Conservation (phyloP, 1,140 invertebrate species). For the Agrypnia vestita region DNA sequence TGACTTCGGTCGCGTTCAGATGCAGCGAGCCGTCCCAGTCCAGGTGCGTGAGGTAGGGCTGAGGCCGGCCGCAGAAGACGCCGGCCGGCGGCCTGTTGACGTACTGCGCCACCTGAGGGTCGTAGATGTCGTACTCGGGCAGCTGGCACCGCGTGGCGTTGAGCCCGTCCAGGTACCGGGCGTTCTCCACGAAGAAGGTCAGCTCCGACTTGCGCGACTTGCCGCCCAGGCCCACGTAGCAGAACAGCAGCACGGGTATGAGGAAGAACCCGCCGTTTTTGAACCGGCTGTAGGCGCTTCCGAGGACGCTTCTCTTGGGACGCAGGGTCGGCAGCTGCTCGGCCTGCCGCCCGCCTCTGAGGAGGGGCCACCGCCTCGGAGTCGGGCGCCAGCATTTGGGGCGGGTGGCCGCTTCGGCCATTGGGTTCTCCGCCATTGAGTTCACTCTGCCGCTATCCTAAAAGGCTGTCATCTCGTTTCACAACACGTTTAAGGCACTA, state of each 20-base stretch:
- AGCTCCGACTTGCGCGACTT: slow-evolving; percentile 14
- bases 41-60: slow-evolving; percentile 58
- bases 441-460: too few relatives aligned
- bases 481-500: too few relatives aligned
- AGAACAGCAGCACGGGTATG: slow-evolving; percentile 8
- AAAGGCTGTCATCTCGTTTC: too few relatives aligned
- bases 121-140: slow-evolving; percentile 55
- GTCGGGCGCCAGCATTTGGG: too few relatives aligned
- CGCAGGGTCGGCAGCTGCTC: too few relatives aligned
- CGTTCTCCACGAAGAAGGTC: slow-evolving; percentile 52
- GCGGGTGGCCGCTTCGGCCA: too few relatives aligned
- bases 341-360: too few relatives aligned
- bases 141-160: slow-evolving; percentile 55
- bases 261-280: slow-evolving; percentile 3
- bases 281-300: not conserved
- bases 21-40: slow-evolving; percentile 57
- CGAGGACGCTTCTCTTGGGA: not conserved
- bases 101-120: slow-evolving; percentile 49
- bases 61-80: slow-evolving; percentile 49
- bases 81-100: slow-evolving; percentile 50
- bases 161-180: slow-evolving; percentile 46
- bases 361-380: too few relatives aligned
- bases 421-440: too few relatives aligned
- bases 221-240: slow-evolving; percentile 14
- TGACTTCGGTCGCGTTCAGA: slow-evolving; percentile 52